Base-by-base conservation (phyloP, 1,140 invertebrate genomes). In the Drosophila busckii region DNA sequence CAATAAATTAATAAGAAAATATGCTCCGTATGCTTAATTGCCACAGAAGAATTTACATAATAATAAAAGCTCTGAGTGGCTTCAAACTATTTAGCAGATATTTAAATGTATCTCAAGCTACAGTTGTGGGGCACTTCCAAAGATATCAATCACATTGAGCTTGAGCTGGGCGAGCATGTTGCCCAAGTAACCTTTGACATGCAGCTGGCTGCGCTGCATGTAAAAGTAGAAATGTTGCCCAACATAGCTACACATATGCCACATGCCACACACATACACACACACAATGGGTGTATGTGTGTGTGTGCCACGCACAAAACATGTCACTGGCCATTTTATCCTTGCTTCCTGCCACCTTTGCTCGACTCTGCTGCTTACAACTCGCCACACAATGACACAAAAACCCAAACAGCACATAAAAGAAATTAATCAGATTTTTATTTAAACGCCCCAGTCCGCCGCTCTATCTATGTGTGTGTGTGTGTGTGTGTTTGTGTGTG, bases 371-470 rank as follows among this genome's bases (percentile, higher is more conserved):
- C 9, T 29, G 29, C 12, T 9, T 34, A 17, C 22, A 15, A 32
- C 31, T 64, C 31, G 56, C 37, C 71, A 55, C 50, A 78, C 71
- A 76, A 71, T 78, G 58, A 56, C 68, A 63, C 45, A 73, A 75
- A 71, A 64, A 59, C 73, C 68, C 49, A 49, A 70, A 37, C 60
- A 66, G 44, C 61, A 37, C 59, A 80, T 80, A 82, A 80, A 80
- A 67, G 68, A 80, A 80, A 80, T 80, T 80, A 80, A 80, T 80
- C 73, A 80, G 73, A 80, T 80, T 80, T 78, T 82, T 80, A 82
- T 80, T 80, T 82, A 80, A 80, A 80, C 73, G 75, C 73, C 65
- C 70, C 29, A 40, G 56, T 46, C 25, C 53, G 60, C 44, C 59
- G 48, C 59, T 53, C 32, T 37, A 42, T n/a, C 32, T 20, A n/a